Conservation (phyloP, 2,888 invertebrate genomes). For the Crossocerus cetratus region DNA sequence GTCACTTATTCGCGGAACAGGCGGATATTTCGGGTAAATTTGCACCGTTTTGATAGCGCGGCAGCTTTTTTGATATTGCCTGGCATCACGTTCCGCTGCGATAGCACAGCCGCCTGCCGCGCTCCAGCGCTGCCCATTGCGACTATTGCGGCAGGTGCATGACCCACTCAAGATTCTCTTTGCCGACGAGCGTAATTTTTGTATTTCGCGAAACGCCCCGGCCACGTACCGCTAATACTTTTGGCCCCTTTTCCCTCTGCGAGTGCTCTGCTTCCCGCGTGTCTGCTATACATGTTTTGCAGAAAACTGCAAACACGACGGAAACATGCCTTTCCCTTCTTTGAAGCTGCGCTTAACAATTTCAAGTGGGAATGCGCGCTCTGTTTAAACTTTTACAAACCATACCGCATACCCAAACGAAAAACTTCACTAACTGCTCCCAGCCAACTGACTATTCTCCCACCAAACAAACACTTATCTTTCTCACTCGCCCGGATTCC, state of each 20-base stretch:
- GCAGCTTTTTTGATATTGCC: slow-evolving; percentile 7
- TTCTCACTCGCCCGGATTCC: too few relatives aligned
- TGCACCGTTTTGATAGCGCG: background rate
- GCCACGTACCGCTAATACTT: background rate
- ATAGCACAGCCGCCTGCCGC: background rate
- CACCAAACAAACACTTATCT: too few relatives aligned
- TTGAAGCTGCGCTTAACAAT: too few relatives aligned
- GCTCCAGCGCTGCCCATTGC: background rate
- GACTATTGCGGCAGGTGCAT: slow-evolving; percentile 14
- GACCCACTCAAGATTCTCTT: slow-evolving; percentile 13
- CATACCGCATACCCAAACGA: too few relatives aligned
- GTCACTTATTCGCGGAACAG: background rate
- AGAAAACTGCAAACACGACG: too few relatives aligned
- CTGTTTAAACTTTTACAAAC: too few relatives aligned
- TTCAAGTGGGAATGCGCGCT: too few relatives aligned
- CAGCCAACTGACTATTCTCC: too few relatives aligned
- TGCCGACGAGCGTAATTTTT: background rate
- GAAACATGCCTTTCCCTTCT: too few relatives aligned
- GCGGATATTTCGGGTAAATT: background rate
- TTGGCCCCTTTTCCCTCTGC: background rate
- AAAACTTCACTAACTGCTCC: too few relatives aligned
- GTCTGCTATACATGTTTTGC: too few relatives aligned
- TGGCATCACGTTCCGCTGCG: slow-evolving; percentile 1
- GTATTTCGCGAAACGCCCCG: background rate
- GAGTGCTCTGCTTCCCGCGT: too few relatives aligned